Evolutionary conservation across 2,113 vertebrate species (phyloP).

Genomic region (Tauraco erythrolophus): DNA sequence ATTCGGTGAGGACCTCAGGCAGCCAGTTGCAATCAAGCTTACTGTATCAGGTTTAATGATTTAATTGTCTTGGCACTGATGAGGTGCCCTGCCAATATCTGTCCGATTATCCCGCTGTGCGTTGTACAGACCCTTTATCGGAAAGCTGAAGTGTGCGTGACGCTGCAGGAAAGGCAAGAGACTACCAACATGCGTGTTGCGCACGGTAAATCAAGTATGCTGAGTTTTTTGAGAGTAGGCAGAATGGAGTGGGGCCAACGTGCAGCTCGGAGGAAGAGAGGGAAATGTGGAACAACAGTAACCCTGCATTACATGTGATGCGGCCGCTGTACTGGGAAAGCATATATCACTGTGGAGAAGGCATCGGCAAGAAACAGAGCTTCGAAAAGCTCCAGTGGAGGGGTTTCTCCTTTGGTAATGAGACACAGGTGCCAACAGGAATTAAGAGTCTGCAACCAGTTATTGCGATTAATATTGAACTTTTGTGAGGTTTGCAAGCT

Average conservation of each 20-base stretch:
- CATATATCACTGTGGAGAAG: not conserved
- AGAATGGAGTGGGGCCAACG: not conserved
- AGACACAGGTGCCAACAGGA: constrained; percentile 22
- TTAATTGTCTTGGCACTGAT: constrained; percentile 28
- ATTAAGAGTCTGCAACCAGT: constrained; percentile 41
- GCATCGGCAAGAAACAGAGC: not conserved
- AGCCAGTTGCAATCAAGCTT: constrained; percentile 14
- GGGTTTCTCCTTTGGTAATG: not conserved
- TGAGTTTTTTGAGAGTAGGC: not conserved
- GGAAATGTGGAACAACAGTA: not conserved
- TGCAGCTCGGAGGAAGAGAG: not conserved
- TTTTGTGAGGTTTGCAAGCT: not conserved
- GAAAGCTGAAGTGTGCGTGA: not conserved
- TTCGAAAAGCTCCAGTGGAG: not conserved
- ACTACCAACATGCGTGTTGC: not conserved
- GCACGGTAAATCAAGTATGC: not conserved
- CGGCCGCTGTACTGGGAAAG: not conserved
- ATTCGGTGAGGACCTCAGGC: constrained; percentile 25
- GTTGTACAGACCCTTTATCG: not conserved
- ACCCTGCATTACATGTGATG: not conserved
- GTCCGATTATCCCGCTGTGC: not conserved
- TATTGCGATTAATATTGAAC: constrained; percentile 9
- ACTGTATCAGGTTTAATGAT: not conserved
- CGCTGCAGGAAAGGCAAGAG: not conserved
- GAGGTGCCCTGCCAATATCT: not conserved